Evolutionary conservation across 2,888 invertebrate genomes (phyloP).

Genomic region (Dione vanillae): DNA sequence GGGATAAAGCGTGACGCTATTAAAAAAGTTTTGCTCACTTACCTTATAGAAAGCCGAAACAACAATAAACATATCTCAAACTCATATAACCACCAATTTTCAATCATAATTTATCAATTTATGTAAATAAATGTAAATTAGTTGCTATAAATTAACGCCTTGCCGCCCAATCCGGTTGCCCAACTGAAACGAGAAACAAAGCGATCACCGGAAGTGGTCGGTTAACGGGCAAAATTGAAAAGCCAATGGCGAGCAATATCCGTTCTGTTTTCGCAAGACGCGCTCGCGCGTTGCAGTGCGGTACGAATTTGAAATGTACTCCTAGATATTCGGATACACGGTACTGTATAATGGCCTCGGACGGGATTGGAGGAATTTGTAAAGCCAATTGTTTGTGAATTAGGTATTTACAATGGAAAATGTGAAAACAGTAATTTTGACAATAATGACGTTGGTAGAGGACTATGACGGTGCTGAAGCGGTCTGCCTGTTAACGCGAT

Average conservation of each 20-base stretch:
- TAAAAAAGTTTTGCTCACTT: too few relatives aligned
- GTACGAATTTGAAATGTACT: slow-evolving; percentile 58
- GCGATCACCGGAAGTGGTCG: slow-evolving; percentile 74
- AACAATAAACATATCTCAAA: background rate
- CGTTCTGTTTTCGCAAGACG: slow-evolving; percentile 83
- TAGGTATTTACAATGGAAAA: background rate
- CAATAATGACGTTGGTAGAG: too few relatives aligned
- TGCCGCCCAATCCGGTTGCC: slow-evolving; percentile 51
- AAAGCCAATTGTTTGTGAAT: background rate
- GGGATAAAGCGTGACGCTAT: too few relatives aligned
- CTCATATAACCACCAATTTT: background rate
- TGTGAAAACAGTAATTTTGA: too few relatives aligned
- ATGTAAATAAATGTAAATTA: slow-evolving; percentile 42
- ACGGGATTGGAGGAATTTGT: slow-evolving; percentile 36
- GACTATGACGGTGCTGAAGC: too few relatives aligned
- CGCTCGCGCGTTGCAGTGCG: slow-evolving; percentile 74
- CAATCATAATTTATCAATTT: slow-evolving; percentile 27
- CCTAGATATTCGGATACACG: slow-evolving; percentile 55
- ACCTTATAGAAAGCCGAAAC: background rate
- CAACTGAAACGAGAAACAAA: slow-evolving; percentile 67
- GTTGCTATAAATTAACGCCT: slow-evolving; percentile 44
- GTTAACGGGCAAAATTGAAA: slow-evolving; percentile 83
- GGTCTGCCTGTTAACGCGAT: too few relatives aligned
- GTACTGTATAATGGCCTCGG: slow-evolving; percentile 38
- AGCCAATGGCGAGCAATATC: slow-evolving; percentile 81